Evolutionary conservation across 2,888 invertebrate species (phyloP).

Genomic region (Lomographa bimaculata): DNA sequence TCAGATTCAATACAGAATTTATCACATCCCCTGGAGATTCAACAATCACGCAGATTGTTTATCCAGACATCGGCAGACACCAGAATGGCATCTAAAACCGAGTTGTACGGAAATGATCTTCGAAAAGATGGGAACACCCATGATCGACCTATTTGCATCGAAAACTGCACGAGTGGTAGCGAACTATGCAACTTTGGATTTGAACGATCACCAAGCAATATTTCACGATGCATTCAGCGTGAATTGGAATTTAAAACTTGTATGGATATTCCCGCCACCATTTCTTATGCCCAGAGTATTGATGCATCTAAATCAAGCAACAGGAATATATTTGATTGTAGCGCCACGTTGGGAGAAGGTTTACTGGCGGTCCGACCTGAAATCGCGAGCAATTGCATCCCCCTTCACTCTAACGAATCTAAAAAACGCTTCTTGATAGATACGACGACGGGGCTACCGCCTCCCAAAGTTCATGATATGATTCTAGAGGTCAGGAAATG

Average conservation of each 20-base stretch:
- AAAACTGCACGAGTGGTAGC: constrained; percentile 9
- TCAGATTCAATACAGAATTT: constrained; percentile 22
- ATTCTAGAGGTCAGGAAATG: constrained; percentile 29
- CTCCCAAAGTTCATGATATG: constrained; percentile 24
- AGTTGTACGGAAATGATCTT: constrained; percentile 22
- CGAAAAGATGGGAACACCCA: constrained; percentile 30
- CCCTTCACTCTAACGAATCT: constrained; percentile 26
- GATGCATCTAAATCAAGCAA: constrained; percentile 25
- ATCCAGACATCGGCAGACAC: constrained; percentile 20
- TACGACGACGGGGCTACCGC: constrained; percentile 4
- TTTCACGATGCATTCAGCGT: constrained; percentile 7
- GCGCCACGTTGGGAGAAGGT: constrained; percentile 37
- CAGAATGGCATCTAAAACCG: constrained; percentile 36
- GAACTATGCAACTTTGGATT: constrained; percentile 7
- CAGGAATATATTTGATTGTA: constrained; percentile 30
- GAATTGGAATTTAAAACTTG: constrained; percentile 21
- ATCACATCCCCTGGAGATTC: constrained; percentile 34
- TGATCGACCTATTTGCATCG: constrained; percentile 27
- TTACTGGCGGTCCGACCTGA: constrained; percentile 40
- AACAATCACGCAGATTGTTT: constrained; percentile 34
- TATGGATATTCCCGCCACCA: constrained; percentile 30
- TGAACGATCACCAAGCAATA: constrained; percentile 8
- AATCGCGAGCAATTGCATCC: constrained; percentile 29
- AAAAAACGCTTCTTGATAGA: constrained; percentile 11
- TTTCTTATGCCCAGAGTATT: constrained; percentile 19